Conservation (phyloP, 2,113 vertebrate genomes). For the Anhinga anhinga region DNA sequence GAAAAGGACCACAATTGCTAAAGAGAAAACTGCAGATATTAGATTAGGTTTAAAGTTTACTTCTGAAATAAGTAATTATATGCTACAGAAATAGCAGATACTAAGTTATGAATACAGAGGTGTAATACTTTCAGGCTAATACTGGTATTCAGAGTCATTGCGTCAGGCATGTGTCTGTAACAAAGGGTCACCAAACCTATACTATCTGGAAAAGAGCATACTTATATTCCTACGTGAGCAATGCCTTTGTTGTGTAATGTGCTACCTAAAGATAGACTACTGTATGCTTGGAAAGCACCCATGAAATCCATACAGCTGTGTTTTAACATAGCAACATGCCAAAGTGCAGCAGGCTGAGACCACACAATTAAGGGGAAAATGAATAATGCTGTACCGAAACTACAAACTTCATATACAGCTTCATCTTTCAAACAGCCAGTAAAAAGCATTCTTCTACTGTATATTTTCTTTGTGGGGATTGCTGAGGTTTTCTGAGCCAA, state of each 20-base stretch:
- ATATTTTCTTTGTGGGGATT: neutral
- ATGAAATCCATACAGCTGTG: neutral
- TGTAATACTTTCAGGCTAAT: neutral
- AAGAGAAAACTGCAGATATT: conserved; percentile 57
- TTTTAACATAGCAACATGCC: neutral
- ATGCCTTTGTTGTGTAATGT: neutral
- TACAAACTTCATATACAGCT: neutral
- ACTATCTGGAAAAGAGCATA: neutral
- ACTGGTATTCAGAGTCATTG: neutral
- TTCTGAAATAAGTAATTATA: neutral
- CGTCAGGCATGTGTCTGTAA: neutral
- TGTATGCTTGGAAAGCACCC: neutral
- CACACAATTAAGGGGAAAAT: neutral
- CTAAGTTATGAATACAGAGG: neutral
- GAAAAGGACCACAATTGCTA: conserved; percentile 95
- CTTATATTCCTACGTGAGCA: neutral
- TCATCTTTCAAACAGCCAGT: neutral
- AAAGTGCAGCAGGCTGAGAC: neutral
- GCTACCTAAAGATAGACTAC: neutral
- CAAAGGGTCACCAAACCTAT: neutral
- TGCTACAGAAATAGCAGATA: neutral
- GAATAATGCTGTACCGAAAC: neutral
- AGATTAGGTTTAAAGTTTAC: conserved; percentile 34
- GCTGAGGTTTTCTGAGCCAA: neutral
- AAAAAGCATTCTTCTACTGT: neutral